Conservation (phyloP, 2,888 invertebrate species). For the Drosophila buzzatii region DNA sequence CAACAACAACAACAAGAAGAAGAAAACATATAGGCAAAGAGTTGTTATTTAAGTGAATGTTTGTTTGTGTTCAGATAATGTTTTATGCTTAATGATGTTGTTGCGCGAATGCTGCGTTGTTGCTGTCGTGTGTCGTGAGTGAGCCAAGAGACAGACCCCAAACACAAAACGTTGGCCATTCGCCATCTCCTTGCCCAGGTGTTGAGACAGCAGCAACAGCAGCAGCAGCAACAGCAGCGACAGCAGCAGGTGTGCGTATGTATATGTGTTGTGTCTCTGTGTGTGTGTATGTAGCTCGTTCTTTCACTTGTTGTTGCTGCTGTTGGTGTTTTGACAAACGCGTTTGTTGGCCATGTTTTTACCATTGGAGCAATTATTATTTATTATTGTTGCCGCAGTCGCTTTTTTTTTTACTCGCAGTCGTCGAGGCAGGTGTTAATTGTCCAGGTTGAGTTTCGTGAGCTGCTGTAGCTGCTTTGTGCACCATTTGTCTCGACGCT, state of each 20-base stretch:
- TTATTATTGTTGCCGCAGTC: conserved; percentile 70
- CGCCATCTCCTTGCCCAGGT: conserved; percentile 48
- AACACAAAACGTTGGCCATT: conserved; percentile 21
- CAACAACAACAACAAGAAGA: background rate
- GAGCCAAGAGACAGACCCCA: conserved; percentile 13
- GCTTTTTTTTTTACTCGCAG: conserved; percentile 28
- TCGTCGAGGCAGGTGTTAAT: conserved; percentile 76
- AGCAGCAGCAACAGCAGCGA: conserved; percentile 17
- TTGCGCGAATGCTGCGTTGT: conserved; percentile 47
- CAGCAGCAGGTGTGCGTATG: conserved; percentile 1
- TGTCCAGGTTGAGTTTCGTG: conserved; percentile 41
- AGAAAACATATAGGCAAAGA: conserved; percentile 12
- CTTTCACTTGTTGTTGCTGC: conserved; percentile 34
- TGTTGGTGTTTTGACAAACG: conserved; percentile 66
- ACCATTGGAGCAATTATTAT: conserved; percentile 74
- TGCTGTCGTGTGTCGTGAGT: conserved; percentile 67
- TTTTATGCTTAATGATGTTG: conserved; percentile 73
- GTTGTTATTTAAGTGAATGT: conserved; percentile 24
- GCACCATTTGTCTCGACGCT: background rate
- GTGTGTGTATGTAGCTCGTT: conserved; percentile 29
- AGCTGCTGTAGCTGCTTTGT: conserved; percentile 4
- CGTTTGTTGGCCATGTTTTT: conserved; percentile 76
- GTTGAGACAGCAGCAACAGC: conserved; percentile 23
- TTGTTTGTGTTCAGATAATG: conserved; percentile 34
- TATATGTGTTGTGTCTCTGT: conserved; percentile 2